phyloP scores from a whole-genome alignment of 2,888 invertebrate species.

The Beris chalybata region DNA sequence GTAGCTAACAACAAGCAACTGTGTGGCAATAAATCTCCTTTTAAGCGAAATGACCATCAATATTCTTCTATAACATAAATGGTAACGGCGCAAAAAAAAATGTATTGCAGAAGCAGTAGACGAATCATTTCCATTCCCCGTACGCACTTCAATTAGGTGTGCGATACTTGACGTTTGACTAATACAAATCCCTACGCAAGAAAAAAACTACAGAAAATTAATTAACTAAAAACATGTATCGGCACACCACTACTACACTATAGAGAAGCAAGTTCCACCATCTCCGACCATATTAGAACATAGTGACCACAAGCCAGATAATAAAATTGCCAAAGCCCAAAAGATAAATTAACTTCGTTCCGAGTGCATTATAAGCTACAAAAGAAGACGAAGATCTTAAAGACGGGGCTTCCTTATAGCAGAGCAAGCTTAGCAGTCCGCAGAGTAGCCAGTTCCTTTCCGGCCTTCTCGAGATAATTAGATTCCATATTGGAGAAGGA shows the following conservation, averaged over 20 bases:
- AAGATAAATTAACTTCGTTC: slow-evolving; percentile 32
- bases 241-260: slow-evolving; percentile 3
- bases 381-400: slow-evolving; percentile 1
- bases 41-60: neutral
- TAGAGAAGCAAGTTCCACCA: neutral
- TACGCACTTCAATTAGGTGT: slow-evolving; percentile 16
- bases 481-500: slow-evolving; percentile 43
- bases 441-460: neutral
- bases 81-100: slow-evolving; percentile 2
- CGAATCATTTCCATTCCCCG: slow-evolving; percentile 10
- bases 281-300: slow-evolving; percentile 16
- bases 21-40: no score
- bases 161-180: slow-evolving; percentile 8
- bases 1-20: no score
- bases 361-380: neutral
- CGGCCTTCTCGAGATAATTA: slow-evolving; percentile 42
- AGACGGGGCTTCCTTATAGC: neutral
- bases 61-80: neutral
- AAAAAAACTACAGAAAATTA: slow-evolving; percentile 17
- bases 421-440: neutral
- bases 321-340: slow-evolving; percentile 17
- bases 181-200: neutral
- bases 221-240: slow-evolving; percentile 24
- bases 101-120: neutral
- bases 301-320: slow-evolving; percentile 23